Evolutionary conservation across 2,888 invertebrate species (phyloP).

Genomic region (Ethmia dodecea): DNA sequence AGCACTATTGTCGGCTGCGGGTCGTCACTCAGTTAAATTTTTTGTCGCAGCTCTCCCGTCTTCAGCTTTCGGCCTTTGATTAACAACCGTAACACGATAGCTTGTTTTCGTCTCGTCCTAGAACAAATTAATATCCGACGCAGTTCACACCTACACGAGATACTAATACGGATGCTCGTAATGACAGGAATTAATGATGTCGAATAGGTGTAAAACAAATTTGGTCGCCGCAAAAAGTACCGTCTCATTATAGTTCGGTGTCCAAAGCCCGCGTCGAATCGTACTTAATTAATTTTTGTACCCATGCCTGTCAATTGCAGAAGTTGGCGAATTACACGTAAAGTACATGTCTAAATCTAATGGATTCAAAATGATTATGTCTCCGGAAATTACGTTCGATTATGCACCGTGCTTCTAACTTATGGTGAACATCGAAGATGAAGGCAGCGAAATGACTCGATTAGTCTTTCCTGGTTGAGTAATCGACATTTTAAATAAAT

Average conservation of each 20-base stretch:
- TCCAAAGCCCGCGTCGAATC: background rate
- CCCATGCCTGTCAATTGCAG: too few relatives aligned
- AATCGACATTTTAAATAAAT: constrained; percentile 22
- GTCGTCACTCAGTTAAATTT: constrained; percentile 46
- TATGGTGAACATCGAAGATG: constrained; percentile 32
- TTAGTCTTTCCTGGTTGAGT: constrained; percentile 22
- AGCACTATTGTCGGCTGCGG: constrained; percentile 35
- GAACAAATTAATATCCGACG: constrained; percentile 50
- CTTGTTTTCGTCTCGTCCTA: constrained; percentile 42
- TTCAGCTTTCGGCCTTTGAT: constrained; percentile 49
- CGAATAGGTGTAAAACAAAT: constrained; percentile 42
- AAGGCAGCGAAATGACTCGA: constrained; percentile 23
- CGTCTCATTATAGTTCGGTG: background rate
- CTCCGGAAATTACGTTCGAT: constrained; percentile 55
- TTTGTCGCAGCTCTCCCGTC: constrained; percentile 39
- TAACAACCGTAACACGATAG: constrained; percentile 60
- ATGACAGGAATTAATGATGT: constrained; percentile 46
- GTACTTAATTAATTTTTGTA: too few relatives aligned
- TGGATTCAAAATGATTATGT: constrained; percentile 42
- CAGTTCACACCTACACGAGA: constrained; percentile 31
- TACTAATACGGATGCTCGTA: constrained; percentile 32
- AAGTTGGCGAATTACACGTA: too few relatives aligned
- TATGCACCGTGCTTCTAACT: constrained; percentile 36
- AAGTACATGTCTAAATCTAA: too few relatives aligned
- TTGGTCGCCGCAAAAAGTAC: constrained; percentile 18